These are phyloP conservation scores for Conops quadrifasciatus DNA, from an alignment of 2,888 invertebrate genomes.

Conservation along the genomic window DNA sequence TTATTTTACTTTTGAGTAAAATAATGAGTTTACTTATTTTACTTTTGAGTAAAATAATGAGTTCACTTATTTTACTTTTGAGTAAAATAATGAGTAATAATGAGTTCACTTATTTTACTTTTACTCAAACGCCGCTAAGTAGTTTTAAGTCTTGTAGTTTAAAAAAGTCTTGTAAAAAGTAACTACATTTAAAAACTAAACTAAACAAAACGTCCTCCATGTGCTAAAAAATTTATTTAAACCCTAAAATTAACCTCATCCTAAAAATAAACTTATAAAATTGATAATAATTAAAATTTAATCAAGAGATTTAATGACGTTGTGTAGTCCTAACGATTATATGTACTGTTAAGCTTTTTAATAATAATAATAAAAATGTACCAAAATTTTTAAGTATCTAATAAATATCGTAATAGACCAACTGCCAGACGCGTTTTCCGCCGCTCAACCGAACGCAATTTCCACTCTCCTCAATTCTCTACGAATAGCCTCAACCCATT, in stretches of 20 bases:
- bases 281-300: conserved; percentile 28
- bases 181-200: conserved; percentile 14
- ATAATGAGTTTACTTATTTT: too few relatives aligned
- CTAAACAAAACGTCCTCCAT: conserved; percentile 55
- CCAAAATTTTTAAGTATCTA: background rate
- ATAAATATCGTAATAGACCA: background rate
- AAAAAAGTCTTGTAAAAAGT: conserved; percentile 16
- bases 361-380: conserved; percentile 32
- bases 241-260: conserved; percentile 10
- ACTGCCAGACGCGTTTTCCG: conserved; percentile 9
- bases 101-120: conserved; percentile 3
- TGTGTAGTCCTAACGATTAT: conserved; percentile 59
- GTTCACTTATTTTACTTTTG: too few relatives aligned
- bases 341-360: conserved; percentile 28
- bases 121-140: background rate
- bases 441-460: background rate
- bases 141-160: background rate
- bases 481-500: too few relatives aligned
- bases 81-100: too few relatives aligned
- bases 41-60: too few relatives aligned
- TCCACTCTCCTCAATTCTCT: too few relatives aligned
- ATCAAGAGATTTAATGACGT: conserved; percentile 55
- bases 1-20: too few relatives aligned
- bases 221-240: conserved; percentile 55
- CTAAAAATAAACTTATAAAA: conserved; percentile 23